Evolutionary conservation across 2,888 invertebrate genomes (phyloP).

Genomic region (Tanypteryx hageni): DNA sequence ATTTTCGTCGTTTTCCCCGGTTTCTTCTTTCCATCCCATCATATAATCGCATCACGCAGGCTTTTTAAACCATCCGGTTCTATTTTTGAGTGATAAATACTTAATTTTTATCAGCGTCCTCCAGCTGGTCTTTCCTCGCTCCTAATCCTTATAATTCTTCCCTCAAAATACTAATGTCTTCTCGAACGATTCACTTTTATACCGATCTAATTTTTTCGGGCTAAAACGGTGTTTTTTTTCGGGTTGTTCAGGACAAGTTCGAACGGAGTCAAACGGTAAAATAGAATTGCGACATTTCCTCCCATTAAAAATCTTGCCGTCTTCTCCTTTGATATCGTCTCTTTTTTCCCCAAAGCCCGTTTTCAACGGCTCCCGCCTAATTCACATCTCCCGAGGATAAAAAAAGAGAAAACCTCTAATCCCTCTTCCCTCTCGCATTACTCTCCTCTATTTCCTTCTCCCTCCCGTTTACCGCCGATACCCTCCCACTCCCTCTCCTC

Average conservation of each 20-base stretch:
- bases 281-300: not conserved
- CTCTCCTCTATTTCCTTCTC: not conserved
- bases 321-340: not conserved
- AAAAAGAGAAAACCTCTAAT: not conserved
- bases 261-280: not conserved
- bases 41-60: too few relatives aligned
- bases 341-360: not conserved
- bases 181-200: too few relatives aligned
- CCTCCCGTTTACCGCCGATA: not conserved
- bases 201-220: not conserved
- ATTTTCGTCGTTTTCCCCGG: not conserved
- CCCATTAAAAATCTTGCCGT: not conserved
- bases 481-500: conserved; percentile 61
- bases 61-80: not conserved
- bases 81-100: not conserved
- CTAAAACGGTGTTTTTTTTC: not conserved
- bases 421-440: not conserved
- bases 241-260: not conserved
- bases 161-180: too few relatives aligned
- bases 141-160: not conserved
- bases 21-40: too few relatives aligned
- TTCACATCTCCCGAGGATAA: not conserved
- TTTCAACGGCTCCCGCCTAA: not conserved
- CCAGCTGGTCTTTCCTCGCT: not conserved
- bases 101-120: not conserved